Evolutionary conservation across 2,888 invertebrate genomes (phyloP), one percentile per base, ranked within the genome.

Genomic region (Lutraria lutraria): DNA sequence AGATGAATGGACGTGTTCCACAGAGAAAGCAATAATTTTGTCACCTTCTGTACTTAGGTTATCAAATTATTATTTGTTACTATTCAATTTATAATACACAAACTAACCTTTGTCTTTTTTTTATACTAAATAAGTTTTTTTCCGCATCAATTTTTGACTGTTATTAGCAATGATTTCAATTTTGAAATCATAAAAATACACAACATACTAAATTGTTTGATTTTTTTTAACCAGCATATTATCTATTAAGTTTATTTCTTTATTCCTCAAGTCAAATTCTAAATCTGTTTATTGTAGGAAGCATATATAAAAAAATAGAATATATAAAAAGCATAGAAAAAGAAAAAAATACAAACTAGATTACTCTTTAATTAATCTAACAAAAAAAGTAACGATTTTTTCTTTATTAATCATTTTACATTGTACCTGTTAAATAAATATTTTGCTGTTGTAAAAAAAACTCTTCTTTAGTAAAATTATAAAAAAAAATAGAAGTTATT

Each of bases 1-100:
- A 91, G 85, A 94, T 93, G 92, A 93, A 91, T 89, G 93, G 93
- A 68, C 93, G 95, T 72, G 60, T 89, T 19, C 83, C 91, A 25
- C 94, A 95, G 89, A 94, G 94, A 60, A 92, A 88, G 82, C 85
- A 88, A 63, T 91, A 92, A 89, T 19, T 72, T 54, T 85, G 54
- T 56, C 54, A 43, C 80, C 19, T 82, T 29, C 53, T 34, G 21
- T 13, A 52, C 21, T 60, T 85, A 80, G 85, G 85, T 80, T 85
- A 85, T 85, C 79, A 76, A 85, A 85, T 85, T 76, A 34, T 54
- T 56, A 4, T 16, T 82, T 54, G 25, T 76, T 76, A n/a, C n/a
- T n/a, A 52, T 81, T 25, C 52, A 25, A 34, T 52, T 19, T 53
- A 82, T 56, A 82, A 82, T 82, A 85, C 85, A 85, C 85, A 80